Evolutionary conservation across 37 sponge, comb jelly and placozoan species (phyloP), one percentile per base, ranked within the genome.

Genomic region (Beroe forskalii): DNA sequence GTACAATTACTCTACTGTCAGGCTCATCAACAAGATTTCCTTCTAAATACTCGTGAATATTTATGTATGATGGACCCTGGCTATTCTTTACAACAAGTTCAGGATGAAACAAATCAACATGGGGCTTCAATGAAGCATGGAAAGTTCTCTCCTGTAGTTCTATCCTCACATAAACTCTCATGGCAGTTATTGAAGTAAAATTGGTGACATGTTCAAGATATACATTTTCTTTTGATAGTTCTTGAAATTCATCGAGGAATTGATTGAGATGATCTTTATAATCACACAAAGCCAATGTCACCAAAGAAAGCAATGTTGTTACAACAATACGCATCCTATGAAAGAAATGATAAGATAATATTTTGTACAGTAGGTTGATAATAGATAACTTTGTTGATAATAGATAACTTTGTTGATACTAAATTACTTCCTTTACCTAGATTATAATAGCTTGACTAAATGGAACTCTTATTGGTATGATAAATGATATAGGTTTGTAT

Each of bases 181-280:
- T 44, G 12, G 86, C 86, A 1, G 86, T 33, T 12, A 44, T 4
- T 4, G n/a, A 22, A 9, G 86, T 80, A 27, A 25, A 6, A 25
- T 80, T 80, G 4, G 44, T 28, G 20, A 80, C 55, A 44, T 44
- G n/a, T 43, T 44, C 86, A 23, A 80, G 1, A 25, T 44, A 80
- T 12, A 80, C 31, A 38, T 80, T 17, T 20, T 80, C 86, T 37
- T 80, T 80, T 6, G 86, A 32, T n/a, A 80, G 55, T 25, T 80
- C 86, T 25, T 80, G 48, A 44, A 80, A 80, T 1, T 80, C 86
- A 25, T 80, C 20, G 55, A 80, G 86, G 48, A 80, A 80, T 24
- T 44, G 44, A 17, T 44, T 44, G 30, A 80, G 86, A 24, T 80
- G 44, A 1, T 80, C 86, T 44, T 25, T 8, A 24, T 69, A 69